These are phyloP conservation scores for Stichopus horrens DNA, from an alignment of 53 echinoderm and acorn worm species.

Conservation along the genomic window DNA sequence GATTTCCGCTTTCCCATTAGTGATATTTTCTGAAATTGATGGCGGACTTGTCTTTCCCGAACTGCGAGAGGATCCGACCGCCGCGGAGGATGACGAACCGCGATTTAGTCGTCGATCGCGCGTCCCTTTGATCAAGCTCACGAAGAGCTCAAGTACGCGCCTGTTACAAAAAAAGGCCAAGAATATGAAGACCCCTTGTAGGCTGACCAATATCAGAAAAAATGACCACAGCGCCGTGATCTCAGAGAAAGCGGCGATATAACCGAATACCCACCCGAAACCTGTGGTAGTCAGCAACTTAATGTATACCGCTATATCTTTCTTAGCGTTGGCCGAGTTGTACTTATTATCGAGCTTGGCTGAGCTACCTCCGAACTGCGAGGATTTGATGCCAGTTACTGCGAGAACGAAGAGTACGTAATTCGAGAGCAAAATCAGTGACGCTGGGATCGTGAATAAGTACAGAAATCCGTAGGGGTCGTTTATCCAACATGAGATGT, in stretches of 20 bases:
- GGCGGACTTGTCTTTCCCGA: not conserved
- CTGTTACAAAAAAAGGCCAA: conserved; percentile 80
- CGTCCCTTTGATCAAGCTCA: not conserved
- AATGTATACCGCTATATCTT: conserved; percentile 58
- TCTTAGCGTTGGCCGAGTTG: conserved; percentile 41
- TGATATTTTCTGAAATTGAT: conserved; percentile 20
- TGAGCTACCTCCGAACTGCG: not conserved
- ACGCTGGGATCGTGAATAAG: conserved; percentile 72
- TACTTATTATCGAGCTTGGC: not conserved
- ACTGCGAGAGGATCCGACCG: not conserved
- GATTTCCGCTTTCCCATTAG: not conserved
- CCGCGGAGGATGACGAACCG: not conserved
- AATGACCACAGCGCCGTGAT: conserved; percentile 69
- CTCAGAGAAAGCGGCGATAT: conserved; percentile 62
- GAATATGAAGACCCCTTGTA: conserved; percentile 86
- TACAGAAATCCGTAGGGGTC: conserved; percentile 66
- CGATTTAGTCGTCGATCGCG: not conserved
- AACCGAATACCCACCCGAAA: conserved; percentile 80
- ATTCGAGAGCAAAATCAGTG: conserved; percentile 58
- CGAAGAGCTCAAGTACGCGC: conserved; percentile 65
- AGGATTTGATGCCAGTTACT: conserved; percentile 58
- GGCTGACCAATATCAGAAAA: conserved; percentile 77
- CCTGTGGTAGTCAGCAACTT: conserved; percentile 89
- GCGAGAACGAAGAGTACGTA: conserved; percentile 60
- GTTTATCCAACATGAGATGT: conserved; percentile 83